A percentile compares a stretch with the other conserved stretches of the same genome.
Evolutionary conservation across 2,888 invertebrate species (phyloP).

Genomic region (Drosophila atripex): DNA sequence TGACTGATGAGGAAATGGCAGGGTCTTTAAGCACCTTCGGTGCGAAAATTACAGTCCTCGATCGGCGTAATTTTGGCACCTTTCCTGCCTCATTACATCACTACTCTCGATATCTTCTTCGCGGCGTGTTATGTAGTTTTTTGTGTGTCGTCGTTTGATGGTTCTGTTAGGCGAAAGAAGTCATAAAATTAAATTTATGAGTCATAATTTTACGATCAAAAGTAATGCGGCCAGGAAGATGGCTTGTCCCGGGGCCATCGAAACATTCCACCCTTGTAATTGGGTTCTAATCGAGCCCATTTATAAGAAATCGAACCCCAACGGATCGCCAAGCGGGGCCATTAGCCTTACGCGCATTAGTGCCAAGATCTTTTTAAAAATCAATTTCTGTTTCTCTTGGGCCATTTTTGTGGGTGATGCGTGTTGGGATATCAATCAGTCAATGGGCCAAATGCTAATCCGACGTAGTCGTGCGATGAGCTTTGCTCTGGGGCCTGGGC

Average conservation of each 20-base stretch:
- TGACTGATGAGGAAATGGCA: conserved; percentile 56
- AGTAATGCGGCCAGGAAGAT: conserved; percentile 24
- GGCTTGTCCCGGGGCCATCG: conserved; percentile 29
- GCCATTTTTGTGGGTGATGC: conserved; percentile 55
- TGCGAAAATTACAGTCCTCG: conserved; percentile 58
- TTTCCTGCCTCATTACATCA: conserved; percentile 36
- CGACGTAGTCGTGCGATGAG: conserved; percentile 39
- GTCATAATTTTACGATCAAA: conserved; percentile 72
- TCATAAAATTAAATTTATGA: conserved; percentile 79
- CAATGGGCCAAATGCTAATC: conserved; percentile 77
- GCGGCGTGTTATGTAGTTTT: neutral
- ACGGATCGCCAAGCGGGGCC: conserved; percentile 37
- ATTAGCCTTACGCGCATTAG: conserved; percentile 65
- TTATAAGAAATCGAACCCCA: conserved; percentile 40
- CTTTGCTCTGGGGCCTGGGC: conserved; percentile 15
- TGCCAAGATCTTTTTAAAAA: conserved; percentile 49
- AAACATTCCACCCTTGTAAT: conserved; percentile 55
- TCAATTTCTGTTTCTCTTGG: conserved; percentile 15
- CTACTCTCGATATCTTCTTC: conserved; percentile 26
- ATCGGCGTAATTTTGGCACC: conserved; percentile 69
- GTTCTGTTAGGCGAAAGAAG: conserved; percentile 53
- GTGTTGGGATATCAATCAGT: conserved; percentile 69
- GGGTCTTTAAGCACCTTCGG: conserved; percentile 56
- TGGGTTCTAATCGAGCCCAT: conserved; percentile 73
- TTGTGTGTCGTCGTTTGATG: neutral